A percentile compares a stretch with the other conserved stretches of the same genome.
These are phyloP conservation scores for Schizothorax lantsangensis DNA, from an alignment of 2,797 vertebrate genomes.

Conservation along the genomic window DNA sequence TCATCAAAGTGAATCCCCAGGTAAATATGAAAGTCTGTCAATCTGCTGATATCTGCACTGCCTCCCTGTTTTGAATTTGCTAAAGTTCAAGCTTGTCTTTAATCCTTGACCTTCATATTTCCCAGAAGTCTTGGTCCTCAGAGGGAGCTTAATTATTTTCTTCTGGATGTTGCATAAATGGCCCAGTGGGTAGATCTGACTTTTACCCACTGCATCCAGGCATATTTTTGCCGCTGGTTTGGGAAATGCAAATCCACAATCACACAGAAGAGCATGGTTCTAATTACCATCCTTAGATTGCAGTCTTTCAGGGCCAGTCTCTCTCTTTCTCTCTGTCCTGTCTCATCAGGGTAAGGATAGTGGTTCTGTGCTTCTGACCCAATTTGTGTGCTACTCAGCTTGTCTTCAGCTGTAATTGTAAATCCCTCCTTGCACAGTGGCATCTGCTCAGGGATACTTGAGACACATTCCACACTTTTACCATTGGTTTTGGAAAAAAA, in stretches of 20 bases:
- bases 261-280: slow-evolving; percentile 78
- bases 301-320: slow-evolving; percentile 38
- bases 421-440: slow-evolving; percentile 17
- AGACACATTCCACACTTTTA: not conserved
- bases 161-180: slow-evolving; percentile 79
- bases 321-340: slow-evolving; percentile 33
- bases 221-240: slow-evolving; percentile 79
- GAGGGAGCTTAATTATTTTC: slow-evolving; percentile 71
- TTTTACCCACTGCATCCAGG: slow-evolving; percentile 67
- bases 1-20: not conserved
- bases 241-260: slow-evolving; percentile 72
- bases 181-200: slow-evolving; percentile 81
- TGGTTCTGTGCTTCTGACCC: slow-evolving; percentile 37
- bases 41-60: slow-evolving; percentile 34
- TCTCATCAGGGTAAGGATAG: slow-evolving; percentile 26
- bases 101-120: slow-evolving; percentile 72
- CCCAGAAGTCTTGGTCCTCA: slow-evolving; percentile 71
- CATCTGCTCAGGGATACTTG: slow-evolving; percentile 3
- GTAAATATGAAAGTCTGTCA: slow-evolving; percentile 50
- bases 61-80: slow-evolving; percentile 55
- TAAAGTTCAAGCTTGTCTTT: slow-evolving; percentile 63
- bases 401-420: slow-evolving; percentile 12
- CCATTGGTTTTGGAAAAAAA: not conserved
- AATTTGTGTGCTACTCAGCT: slow-evolving; percentile 23
- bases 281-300: slow-evolving; percentile 78